phyloP scores from a whole-genome alignment of 2,888 invertebrate genomes.

The Tiliacea citrago region DNA sequence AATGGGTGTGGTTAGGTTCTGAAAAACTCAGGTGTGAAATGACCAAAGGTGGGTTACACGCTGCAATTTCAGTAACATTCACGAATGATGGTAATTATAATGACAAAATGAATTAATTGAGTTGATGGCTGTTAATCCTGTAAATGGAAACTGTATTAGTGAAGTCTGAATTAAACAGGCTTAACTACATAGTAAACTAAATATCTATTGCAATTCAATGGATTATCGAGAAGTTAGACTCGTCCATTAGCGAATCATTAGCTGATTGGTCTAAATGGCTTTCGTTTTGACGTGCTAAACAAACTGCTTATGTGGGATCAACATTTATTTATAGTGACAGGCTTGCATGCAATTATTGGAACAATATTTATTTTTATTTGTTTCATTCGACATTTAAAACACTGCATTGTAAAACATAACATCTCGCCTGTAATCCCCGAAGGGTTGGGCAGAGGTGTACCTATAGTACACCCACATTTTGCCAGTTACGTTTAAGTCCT shows the following conservation, averaged over 20 bases:
- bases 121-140: not conserved
- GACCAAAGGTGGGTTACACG: not conserved
- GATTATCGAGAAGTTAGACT: not conserved
- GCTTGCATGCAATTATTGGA: no score
- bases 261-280: not conserved
- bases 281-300: not conserved
- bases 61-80: not conserved
- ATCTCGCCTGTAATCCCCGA: no score
- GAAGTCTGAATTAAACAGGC: no score
- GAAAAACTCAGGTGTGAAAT: not conserved
- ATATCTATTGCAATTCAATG: not conserved
- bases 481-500: no score
- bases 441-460: no score
- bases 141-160: not conserved
- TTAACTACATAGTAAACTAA: not conserved
- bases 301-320: not conserved
- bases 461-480: no score
- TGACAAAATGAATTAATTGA: not conserved
- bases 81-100: not conserved
- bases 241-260: not conserved
- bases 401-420: no score
- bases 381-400: no score
- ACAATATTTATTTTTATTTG: no score
- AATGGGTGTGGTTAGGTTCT: no score
- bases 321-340: no score